Evolutionary conservation across 2,888 invertebrate species (phyloP), one percentile per base, ranked within the genome.

Genomic region (Subacronicta megacephala): DNA sequence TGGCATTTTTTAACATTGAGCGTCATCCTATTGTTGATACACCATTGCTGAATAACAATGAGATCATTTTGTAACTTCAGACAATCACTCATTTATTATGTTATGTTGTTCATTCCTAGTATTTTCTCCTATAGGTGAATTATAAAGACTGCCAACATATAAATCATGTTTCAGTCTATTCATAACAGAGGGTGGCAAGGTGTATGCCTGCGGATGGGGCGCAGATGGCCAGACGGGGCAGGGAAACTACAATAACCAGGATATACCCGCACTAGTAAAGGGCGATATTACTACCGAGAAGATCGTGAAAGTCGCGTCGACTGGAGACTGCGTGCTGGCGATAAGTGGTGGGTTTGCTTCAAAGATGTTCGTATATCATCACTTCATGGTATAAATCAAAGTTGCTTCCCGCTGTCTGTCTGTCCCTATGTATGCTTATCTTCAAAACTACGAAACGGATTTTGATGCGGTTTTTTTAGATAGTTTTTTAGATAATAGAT

Each of bases 181-280:
- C 73, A 81, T 99, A 64, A 97, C 97, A 63, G 95, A 96, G 78
- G 92, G 95, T 17, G 99, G 99, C 0, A 95, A 95, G 75, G 97
- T 99, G 3, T 98, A 96, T 82, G 95, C 97, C 0, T 99, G 98
- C 88, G 99, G 99, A 0, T 98, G 98, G 96, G 98, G 99, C 26
- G 97, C 98, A 0, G 99, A 99, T 89, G 99, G 99, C 0, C 99
- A 99, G 92, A 98, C 98, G 0, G 99, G 98, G 0, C 91, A 97
- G 9, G 97, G 97, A 0, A 95, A 95, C 73, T 97, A 95, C 80
- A 89, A 95, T 17, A 96, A 95, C 53, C 95, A 95, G 47, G 94
- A 95, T 2, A 80, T 89, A 64, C 96, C 97, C 2, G 93, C 94
- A 0, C 84, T 92, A 36, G 95, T 97, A 0, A 95, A 95, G 62